Evolutionary conservation across 2,113 vertebrate species (phyloP), one percentile per base, ranked within the genome.

Genomic region (Copsychus sechellarum): DNA sequence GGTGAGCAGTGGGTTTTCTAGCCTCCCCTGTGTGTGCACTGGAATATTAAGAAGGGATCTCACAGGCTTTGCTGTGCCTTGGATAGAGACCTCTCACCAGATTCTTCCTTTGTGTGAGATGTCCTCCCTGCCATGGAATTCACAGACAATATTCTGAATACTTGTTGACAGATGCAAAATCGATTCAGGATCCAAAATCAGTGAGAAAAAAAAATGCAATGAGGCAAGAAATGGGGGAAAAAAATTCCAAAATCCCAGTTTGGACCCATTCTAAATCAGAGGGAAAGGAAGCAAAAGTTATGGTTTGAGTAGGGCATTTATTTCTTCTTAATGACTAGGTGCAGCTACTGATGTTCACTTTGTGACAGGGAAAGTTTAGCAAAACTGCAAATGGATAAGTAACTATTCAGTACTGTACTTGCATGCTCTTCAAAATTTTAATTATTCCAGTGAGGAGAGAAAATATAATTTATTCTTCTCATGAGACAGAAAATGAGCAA

Each of bases 401-500:
- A 86, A 81, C 48, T 74, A 36, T 82, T 85, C 57, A 61, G 15
- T 43, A 57, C 36, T 38, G 12, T 57, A 72, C 54, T 84, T 95
- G 74, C 66, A 65, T 38, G 33, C 25, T 95, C 26, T 84, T 89
- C 78, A 80, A 92, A 82, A 70, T 91, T 53, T 65, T 79, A 91
- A 85, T 91, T 87, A 94, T 90, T 92, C 50, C 53, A 73, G 14
- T 57, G 66, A 81, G 36, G 45, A 92, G 31, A 89, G 28, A 71
- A 86, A 95, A 92, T 38, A 51, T 56, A 84, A 89, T 90, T 77
- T 93, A 69, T 91, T 76, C 66, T 91, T 90, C 89, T 86, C 26
- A 2, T 22, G 42, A 91, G 87, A 76, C 21, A 73, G n/a, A 87
- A 88, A 92, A 86, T 28, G 66, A 88, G 70, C 9, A 58, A 66